Percentiles rank a stretch among this genome's conserved stretches.
Evolutionary conservation across 2,888 invertebrate genomes (phyloP).

Genomic region (Eudiplozoon nipponicum): DNA sequence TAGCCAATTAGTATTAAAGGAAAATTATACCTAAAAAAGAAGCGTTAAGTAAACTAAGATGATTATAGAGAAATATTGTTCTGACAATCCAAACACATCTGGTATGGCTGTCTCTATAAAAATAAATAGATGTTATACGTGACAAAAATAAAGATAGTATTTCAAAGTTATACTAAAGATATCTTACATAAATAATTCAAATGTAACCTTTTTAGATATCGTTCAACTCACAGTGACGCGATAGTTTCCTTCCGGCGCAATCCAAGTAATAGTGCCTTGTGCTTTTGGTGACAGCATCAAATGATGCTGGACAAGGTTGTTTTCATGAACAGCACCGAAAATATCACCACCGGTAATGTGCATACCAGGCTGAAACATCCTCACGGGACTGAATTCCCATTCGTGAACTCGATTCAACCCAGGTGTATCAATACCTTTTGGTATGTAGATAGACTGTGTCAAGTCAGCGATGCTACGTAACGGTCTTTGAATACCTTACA

Average conservation of each 20-base stretch:
- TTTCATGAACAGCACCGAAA: constrained; percentile 76
- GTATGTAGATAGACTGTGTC: constrained; percentile 86
- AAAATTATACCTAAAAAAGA: too few species aligned
- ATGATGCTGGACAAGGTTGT: constrained; percentile 78
- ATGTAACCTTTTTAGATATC: too few species aligned
- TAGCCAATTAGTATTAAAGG: too few species aligned
- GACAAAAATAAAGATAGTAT: too few species aligned
- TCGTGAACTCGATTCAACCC: constrained; percentile 42
- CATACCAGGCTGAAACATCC: constrained; percentile 41
- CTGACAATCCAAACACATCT: too few species aligned
- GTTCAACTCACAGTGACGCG: constrained; percentile 47
- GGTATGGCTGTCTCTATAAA: too few species aligned
- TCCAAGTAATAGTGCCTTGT: constrained; percentile 73
- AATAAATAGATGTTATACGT: too few species aligned
- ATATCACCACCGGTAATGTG: constrained; percentile 94
- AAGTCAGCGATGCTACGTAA: constrained; percentile 65
- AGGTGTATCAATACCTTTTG: constrained; percentile 86
- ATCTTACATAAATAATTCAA: too few species aligned
- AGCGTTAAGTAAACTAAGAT: too few species aligned
- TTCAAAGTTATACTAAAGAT: too few species aligned
- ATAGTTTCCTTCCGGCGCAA: constrained; percentile 71
- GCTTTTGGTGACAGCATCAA: constrained; percentile 68
- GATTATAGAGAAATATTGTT: too few species aligned
- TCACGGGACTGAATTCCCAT: constrained; percentile 62
- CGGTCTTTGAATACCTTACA: constrained; percentile 84